Evolutionary conservation across 1,140 invertebrate species (phyloP).

Genomic region (Oncopodura yosiiana): DNA sequence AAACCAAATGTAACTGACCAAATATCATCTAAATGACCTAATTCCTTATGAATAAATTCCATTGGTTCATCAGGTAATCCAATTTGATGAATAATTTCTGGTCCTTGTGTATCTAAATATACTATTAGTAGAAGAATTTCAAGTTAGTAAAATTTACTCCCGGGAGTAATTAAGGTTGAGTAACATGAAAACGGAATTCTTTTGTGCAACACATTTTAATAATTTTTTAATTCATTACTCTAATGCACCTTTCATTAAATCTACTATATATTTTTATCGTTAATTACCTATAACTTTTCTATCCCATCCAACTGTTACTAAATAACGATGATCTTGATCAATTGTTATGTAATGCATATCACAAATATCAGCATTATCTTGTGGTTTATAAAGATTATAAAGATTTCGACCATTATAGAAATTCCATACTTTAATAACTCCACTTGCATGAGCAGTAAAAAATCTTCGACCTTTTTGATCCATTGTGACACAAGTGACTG

Average conservation of each 20-base stretch:
- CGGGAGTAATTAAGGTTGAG: no score
- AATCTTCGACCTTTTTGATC: conserved; percentile 14
- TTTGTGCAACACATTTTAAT: no score
- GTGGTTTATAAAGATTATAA: conserved; percentile 22
- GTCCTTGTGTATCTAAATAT: conserved; percentile 15
- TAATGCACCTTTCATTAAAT: no score
- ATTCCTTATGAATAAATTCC: conserved; percentile 3
- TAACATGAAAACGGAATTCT: no score
- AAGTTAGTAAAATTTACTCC: no score
- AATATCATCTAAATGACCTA: conserved; percentile 18
- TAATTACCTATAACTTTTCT: conserved; percentile 12
- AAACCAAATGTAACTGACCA: conserved; percentile 8
- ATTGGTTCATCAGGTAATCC: conserved; percentile 7
- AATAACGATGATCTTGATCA: conserved; percentile 18
- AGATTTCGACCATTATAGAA: conserved; percentile 23
- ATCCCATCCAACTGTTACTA: conserved; percentile 22
- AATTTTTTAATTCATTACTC: no score
- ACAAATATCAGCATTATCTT: conserved; percentile 14
- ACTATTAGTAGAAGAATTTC: no score
- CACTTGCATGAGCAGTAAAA: conserved; percentile 21
- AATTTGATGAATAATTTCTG: conserved; percentile 12
- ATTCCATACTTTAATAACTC: conserved; percentile 23
- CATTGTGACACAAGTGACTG: conserved; percentile 13
- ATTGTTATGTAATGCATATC: conserved; percentile 26
- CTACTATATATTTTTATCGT: no score